Evolutionary conservation across 2,113 vertebrate genomes (phyloP).

Genomic region (Onychostruthus taczanowskii): DNA sequence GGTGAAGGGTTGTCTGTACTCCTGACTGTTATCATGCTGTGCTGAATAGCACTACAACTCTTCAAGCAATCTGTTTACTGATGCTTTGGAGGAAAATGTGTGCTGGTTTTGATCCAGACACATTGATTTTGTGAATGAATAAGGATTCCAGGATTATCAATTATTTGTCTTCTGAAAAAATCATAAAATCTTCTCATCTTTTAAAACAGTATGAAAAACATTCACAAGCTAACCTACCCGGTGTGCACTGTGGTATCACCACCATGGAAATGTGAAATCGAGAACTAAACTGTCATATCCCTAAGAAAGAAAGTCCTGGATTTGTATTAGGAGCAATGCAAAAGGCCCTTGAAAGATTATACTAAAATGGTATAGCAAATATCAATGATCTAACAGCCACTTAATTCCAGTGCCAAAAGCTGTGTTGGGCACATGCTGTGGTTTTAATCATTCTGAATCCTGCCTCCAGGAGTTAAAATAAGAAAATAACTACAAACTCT

Average conservation of each 20-base stretch:
- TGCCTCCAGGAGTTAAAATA: neutral
- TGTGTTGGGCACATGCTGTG: neutral
- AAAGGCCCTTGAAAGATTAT: neutral
- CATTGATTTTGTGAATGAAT: neutral
- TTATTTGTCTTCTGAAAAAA: neutral
- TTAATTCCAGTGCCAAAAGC: neutral
- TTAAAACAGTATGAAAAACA: neutral
- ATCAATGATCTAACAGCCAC: neutral
- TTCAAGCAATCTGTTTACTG: neutral
- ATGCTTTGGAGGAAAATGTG: neutral
- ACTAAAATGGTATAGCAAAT: neutral
- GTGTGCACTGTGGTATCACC: accelerated
- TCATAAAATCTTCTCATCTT: neutral
- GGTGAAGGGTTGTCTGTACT: neutral
- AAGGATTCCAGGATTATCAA: neutral
- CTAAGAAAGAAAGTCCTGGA: neutral
- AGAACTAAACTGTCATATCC: neutral
- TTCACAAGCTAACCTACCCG: neutral
- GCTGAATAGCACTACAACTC: neutral
- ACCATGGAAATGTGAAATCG: neutral
- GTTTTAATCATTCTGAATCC: neutral
- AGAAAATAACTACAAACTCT: neutral
- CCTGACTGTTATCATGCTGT: neutral
- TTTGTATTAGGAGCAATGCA: neutral
- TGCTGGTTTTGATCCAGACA: neutral